Percentiles rank a stretch among this genome's conserved stretches.
Evolutionary conservation across 53 echinoderm and acorn worm species (phyloP).

Genomic region (Henricia sp.): DNA sequence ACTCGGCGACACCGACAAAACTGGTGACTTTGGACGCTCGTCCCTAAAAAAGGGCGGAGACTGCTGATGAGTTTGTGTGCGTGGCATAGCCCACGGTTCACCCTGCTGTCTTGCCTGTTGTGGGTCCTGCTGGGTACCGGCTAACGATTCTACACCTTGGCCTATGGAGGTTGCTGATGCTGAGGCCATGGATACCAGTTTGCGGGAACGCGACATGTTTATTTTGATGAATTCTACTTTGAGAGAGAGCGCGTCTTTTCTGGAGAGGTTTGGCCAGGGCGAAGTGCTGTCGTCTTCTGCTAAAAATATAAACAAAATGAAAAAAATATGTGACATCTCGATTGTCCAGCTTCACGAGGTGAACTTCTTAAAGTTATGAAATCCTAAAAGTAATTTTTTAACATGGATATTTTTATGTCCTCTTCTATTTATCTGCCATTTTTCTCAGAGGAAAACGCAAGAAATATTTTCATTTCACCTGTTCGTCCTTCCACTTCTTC

Average conservation of each 20-base stretch:
- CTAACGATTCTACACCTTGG: conserved; percentile 26
- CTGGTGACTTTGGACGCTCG: conserved; percentile 37
- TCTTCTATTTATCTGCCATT: no score
- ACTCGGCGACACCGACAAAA: conserved; percentile 29
- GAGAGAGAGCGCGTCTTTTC: conserved; percentile 91
- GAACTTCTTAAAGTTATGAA: no score
- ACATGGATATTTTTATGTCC: no score
- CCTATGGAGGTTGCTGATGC: conserved; percentile 35
- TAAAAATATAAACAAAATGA: no score
- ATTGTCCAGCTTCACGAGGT: no score
- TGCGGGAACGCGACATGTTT: conserved; percentile 80
- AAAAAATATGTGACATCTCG: no score
- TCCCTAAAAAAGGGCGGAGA: conserved; percentile 44
- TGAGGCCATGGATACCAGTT: conserved; percentile 23
- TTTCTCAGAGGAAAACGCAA: no score
- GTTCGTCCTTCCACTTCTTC: conserved; percentile 60
- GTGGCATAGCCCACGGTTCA: conserved; percentile 24
- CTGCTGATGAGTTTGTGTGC: conserved; percentile 22
- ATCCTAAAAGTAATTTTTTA: no score
- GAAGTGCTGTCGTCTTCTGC: conserved; percentile 36
- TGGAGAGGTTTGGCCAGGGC: conserved; percentile 35
- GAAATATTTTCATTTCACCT: conserved; percentile 33
- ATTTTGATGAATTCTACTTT: conserved; percentile 88
- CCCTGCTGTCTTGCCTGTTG: conserved; percentile 13
- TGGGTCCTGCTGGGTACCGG: conserved; percentile 22